These are phyloP conservation scores for Lasioglossum marginatum DNA, from an alignment of 2,888 invertebrate species.

Conservation along the genomic window DNA sequence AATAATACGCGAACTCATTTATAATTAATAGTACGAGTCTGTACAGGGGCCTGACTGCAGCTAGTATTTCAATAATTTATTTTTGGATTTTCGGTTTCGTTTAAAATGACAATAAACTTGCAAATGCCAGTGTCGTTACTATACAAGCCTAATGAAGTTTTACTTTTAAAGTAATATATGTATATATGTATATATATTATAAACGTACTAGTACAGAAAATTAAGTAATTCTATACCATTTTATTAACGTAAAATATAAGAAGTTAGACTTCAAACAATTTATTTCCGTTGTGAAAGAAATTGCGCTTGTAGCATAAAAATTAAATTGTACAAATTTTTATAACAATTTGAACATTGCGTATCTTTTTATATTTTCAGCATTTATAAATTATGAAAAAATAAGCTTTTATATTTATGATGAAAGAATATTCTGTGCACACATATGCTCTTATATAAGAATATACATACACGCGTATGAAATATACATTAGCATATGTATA, in stretches of 20 bases:
- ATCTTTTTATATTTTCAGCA: constrained; percentile 42
- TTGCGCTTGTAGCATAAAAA: neutral
- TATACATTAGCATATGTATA: constrained; percentile 34
- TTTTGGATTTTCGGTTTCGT: constrained; percentile 19
- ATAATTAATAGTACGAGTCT: neutral
- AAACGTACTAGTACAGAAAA: neutral
- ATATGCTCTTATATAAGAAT: constrained; percentile 51
- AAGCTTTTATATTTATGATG: constrained; percentile 43
- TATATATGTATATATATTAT: neutral
- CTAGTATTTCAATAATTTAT: constrained; percentile 37
- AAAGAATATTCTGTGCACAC: constrained; percentile 55
- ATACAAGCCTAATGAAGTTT: constrained; percentile 18
- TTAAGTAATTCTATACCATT: constrained; percentile 14
- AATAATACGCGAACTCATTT: neutral
- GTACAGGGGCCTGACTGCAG: constrained; percentile 6
- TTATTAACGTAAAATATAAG: constrained; percentile 9
- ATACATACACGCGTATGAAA: constrained; percentile 26
- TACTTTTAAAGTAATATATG: constrained; percentile 1
- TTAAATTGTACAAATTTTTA: constrained; percentile 14
- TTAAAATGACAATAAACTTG: constrained; percentile 4
- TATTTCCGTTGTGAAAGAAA: neutral
- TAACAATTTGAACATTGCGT: constrained; percentile 26
- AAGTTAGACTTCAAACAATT: constrained; percentile 4
- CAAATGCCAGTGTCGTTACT: neutral
- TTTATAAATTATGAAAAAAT: constrained; percentile 42